Percentiles rank a stretch among this genome's conserved stretches.
Conservation (phyloP, 2,113 vertebrate species). For the Crotalus tigris region DNA sequence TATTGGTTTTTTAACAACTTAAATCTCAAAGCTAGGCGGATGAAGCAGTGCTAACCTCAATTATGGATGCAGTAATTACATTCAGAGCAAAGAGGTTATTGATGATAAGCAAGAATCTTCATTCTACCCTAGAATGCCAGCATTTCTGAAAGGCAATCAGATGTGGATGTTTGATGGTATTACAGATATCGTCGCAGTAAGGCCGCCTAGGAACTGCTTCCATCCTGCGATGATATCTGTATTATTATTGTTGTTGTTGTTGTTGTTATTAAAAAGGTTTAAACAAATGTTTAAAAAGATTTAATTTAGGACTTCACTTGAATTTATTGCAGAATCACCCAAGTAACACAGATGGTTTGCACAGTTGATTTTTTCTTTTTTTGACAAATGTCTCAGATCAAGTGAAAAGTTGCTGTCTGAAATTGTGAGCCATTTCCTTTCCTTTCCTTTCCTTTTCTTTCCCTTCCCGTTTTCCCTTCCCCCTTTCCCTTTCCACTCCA, state of each 20-base stretch:
- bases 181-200: no score
- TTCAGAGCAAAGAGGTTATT: not conserved
- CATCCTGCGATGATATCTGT: no score
- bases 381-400: not conserved
- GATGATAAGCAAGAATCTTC: not conserved
- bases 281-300: not conserved
- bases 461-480: no score
- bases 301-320: not conserved
- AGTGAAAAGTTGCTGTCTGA: not conserved
- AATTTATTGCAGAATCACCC: not conserved
- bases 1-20: not conserved
- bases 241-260: no score
- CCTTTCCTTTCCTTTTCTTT: no score
- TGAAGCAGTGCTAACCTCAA: not conserved
- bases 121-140: not conserved
- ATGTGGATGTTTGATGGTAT: no score
- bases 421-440: not conserved
- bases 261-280: no score
- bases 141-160: not conserved
- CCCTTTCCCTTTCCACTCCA: not conserved
- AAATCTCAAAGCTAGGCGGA: not conserved
- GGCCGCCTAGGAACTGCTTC: no score
- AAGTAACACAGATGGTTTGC: not conserved
- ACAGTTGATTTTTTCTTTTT: not conserved
- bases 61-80: not conserved